Evolutionary conservation across 2,797 vertebrate species (phyloP), one percentile per base, ranked within the genome.

Genomic region (Channa striata): DNA sequence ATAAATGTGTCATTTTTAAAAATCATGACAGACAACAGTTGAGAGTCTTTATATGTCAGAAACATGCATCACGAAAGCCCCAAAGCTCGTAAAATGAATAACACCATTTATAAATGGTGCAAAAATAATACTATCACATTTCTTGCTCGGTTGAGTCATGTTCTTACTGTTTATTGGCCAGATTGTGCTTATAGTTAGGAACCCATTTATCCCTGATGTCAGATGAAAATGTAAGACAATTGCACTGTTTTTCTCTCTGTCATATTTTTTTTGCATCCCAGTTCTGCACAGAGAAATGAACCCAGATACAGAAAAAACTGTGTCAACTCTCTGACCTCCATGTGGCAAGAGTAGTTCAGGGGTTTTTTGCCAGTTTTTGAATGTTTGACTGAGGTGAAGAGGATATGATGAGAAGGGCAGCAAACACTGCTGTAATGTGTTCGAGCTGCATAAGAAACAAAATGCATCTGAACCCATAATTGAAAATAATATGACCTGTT

Each of bases 241-340:
- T 10, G 1, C 23, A 65, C 72, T 72, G 40, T 72, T 78, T 72
- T 65, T 66, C 17, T n/a, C 56, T 52, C 58, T 25, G 60, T 59
- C 52, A 74, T 59, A 69, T 50, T 36, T 56, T 72, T 60, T 57
- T 14, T 39, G 37, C 44, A 53, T 80, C 36, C 44, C 58, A 42
- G 44, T 78, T 78, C 78, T 44, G 79, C 47, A 78, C 44, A 34
- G 59, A 36, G 50, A 25, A 73, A 68, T 65, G 59, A 61, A 75
- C 56, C 61, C 68, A 74, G 47, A 73, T 63, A 53, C 44, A 66
- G 53, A 33, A 56, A 63, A 36, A 87, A 86, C 46, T 87, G 65
- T 78, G 80, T 72, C 84, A 81, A 59, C 74, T 75, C 57, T 64
- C 48, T 88, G 80, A 86, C 86, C 83, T 81, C 68, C 30, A 42